Percentiles rank a stretch among this genome's conserved stretches.
phyloP scores from a whole-genome alignment of 2,888 invertebrate species.

The Isotomurus palustris region DNA sequence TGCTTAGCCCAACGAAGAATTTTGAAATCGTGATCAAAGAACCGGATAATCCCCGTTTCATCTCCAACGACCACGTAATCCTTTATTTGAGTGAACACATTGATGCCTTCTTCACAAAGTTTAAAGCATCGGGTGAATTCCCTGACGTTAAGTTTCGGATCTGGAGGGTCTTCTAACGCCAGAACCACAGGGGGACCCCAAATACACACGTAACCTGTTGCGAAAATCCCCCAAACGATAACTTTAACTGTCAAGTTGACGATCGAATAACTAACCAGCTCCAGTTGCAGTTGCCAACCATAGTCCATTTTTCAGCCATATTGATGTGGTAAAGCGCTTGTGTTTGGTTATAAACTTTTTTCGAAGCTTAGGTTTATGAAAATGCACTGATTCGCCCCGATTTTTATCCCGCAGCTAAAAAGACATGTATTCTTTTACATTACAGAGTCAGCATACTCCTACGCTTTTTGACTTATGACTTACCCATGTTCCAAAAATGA shows the following conservation, averaged over 20 bases:
- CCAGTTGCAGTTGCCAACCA: slow-evolving; percentile 37
- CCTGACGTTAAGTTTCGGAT: slow-evolving; percentile 34
- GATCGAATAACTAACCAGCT: slow-evolving; percentile 20
- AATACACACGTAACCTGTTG: slow-evolving; percentile 24
- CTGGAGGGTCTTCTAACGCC: slow-evolving; percentile 33
- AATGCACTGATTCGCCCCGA: neutral
- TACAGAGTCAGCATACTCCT: neutral
- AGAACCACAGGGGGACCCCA: slow-evolving; percentile 35
- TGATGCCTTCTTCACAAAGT: slow-evolving; percentile 33
- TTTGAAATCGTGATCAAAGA: slow-evolving; percentile 41
- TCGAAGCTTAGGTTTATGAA: slow-evolving; percentile 29
- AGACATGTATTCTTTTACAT: neutral
- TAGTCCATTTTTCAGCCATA: slow-evolving; percentile 38
- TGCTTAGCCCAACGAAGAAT: slow-evolving; percentile 38
- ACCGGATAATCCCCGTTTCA: slow-evolving; percentile 36
- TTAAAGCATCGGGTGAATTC: slow-evolving; percentile 37
- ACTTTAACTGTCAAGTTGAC: neutral
- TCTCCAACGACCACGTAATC: slow-evolving; percentile 39
- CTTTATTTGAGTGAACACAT: slow-evolving; percentile 27
- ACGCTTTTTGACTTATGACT: too few species aligned
- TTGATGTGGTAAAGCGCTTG: slow-evolving; percentile 29
- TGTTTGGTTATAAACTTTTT: slow-evolving; percentile 24
- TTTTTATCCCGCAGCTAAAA: neutral
- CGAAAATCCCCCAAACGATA: neutral
- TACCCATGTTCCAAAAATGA: slow-evolving; percentile 42